Evolutionary conservation across 1,140 invertebrate genomes (phyloP), one percentile per base, ranked within the genome.

Genomic region (Drosophila ficusphila): DNA sequence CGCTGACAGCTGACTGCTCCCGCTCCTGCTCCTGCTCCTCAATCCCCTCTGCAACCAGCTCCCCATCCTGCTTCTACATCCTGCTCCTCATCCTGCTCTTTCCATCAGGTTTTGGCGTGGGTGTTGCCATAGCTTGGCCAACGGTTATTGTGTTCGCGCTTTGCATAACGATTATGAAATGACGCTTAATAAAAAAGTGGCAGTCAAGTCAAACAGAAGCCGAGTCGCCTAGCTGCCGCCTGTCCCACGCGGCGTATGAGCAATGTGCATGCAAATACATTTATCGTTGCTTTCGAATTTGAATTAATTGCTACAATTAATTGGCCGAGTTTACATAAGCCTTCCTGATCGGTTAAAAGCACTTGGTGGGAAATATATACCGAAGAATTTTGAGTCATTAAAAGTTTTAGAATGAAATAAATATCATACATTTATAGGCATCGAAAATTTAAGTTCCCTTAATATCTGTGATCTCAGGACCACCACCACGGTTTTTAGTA

Each of bases 251-350:
- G 46, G 61, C 47, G 47, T 51, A 51, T 65, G 34, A 67, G 58
- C 31, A 47, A 46, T 62, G 27, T 19, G 39, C 29, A 48, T 44
- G 70, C 42, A 44, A 57, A 58, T 42, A 16, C 19, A 29, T 53
- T 53, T 18, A 12, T 12, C 11, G 21, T 23, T 3, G 48, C 21
- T 14, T 46, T 70, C 73, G 39, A 61, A 73, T 78, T 36, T 54
- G 9, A 68, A 83, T 61, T 74, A 65, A 70, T 74, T 56, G 69
- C 56, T 3, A 41, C 48, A 56, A 62, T 73, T 82, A 77, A 72
- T 19, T 65, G 33, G 1, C 38, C 48, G 52, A 61, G 77, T 41
- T 29, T 44, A 5, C 33, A 29, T 39, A 25, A 34, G 25, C 38
- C 7, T 4, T 29, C n/a, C 14, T 46, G 9, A 5, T 25, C 9